Conservation (phyloP, 2,113 vertebrate species). For the Xyliphius kryptos region DNA sequence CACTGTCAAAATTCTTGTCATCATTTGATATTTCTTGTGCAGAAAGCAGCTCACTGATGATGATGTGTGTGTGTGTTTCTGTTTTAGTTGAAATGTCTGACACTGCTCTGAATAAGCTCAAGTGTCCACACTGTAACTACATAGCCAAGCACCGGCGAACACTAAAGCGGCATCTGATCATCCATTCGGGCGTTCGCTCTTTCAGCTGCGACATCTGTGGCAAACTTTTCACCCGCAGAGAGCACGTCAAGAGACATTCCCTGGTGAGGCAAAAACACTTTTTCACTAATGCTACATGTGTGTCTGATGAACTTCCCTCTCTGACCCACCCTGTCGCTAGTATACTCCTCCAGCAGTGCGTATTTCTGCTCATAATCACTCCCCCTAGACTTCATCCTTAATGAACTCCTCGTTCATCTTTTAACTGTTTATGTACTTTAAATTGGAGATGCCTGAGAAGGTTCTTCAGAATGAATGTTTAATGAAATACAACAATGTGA, state of each 20-base stretch:
- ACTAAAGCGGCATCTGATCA: conserved; percentile 98
- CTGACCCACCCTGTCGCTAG: too few relatives aligned
- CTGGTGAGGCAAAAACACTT: conserved; percentile 80
- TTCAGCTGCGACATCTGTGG: conserved; percentile 99
- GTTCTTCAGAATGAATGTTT: too few relatives aligned
- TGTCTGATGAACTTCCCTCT: background rate
- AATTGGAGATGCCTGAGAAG: too few relatives aligned
- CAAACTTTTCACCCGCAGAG: conserved; percentile 95
- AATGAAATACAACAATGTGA: too few relatives aligned
- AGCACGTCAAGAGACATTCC: conserved; percentile 99
- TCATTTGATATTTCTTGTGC: too few relatives aligned
- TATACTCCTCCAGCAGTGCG: too few relatives aligned
- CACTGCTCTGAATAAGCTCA: conserved; percentile 93
- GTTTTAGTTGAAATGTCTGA: conserved; percentile 80
- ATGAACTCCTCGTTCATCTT: too few relatives aligned
- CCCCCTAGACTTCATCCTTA: too few relatives aligned
- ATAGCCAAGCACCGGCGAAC: conserved; percentile 99
- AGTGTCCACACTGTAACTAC: conserved; percentile 99
- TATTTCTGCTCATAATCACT: too few relatives aligned
- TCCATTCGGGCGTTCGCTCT: conserved; percentile 96
- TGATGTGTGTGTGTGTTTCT: conserved; percentile 16
- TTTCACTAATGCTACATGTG: background rate
- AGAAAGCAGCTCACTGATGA: too few relatives aligned
- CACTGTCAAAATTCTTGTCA: too few relatives aligned
- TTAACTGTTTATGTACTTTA: too few relatives aligned